Evolutionary conservation across 2,113 vertebrate genomes (phyloP), one percentile per base, ranked within the genome.

Genomic region (Hystrix brachyura): DNA sequence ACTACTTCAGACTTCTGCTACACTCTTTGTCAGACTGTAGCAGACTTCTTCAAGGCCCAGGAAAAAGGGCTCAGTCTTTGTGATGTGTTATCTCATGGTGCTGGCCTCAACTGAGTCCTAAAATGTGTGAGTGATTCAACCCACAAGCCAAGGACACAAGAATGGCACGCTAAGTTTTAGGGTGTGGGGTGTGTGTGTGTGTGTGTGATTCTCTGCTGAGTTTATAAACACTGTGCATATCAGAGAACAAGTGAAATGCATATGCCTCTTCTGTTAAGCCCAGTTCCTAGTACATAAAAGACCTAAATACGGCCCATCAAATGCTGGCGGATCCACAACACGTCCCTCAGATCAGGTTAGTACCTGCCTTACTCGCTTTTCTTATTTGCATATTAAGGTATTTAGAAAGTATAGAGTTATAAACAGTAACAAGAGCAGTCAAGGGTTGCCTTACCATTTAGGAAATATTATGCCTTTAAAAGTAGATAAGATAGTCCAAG

Each of bases 401-500:
- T 53, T 89, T 71, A 71, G 19, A 74, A n/a, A 62, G 10, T 34
- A 46, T 23, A 48, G 53, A 79, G 32, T 51, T 29, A 65, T 60
- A 74, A 92, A 51, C 17, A 72, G 38, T 10, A 72, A 81, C 4
- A 80, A 78, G 87, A 27, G 3, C 3, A 60, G n/a, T 43, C 19
- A 85, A 15, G 5, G 1, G 65, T 57, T 18, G 13, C 14, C 1
- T 76, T 67, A 32, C 19, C 23, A 79, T 48, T 67, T 43, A 79
- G 51, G 90, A 53, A 79, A 94, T 93, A 78, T 48, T 6, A 57
- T 46, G 23, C 10, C 32, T 95, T 92, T 60, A 67, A 79, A 82
- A 92, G 48, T 67, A 78, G 43, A 59, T 53, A 60, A 15, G 23
- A 51, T 89, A 25, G 1, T 64, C 25, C 2, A 38, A 43, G 19